Evolutionary conservation across 1,140 invertebrate species (phyloP).

Genomic region (Brachionus koreanus): DNA sequence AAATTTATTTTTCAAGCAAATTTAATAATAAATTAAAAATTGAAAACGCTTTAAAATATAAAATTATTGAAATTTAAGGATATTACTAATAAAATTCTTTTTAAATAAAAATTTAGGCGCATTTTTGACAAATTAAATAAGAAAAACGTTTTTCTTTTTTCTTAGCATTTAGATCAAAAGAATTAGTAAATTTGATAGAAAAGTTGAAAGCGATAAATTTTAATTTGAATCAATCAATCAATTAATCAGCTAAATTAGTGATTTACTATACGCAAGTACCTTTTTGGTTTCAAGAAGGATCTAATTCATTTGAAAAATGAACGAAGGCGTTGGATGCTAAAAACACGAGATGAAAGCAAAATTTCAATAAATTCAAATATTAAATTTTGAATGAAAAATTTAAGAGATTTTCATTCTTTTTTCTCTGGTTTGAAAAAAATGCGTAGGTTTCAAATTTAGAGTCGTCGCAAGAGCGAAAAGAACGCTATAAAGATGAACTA

Average conservation of each 20-base stretch:
- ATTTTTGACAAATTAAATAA: no score
- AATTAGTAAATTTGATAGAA: no score
- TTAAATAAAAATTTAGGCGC: no score
- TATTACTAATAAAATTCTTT: no score
- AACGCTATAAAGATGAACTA: background rate
- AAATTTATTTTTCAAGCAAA: no score
- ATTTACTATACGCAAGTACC: background rate
- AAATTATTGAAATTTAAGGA: no score
- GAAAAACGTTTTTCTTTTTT: no score
- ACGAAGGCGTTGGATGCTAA: background rate
- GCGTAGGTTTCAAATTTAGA: background rate
- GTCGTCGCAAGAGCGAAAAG: background rate
- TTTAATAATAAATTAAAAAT: no score
- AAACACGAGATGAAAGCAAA: background rate
- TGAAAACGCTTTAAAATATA: no score
- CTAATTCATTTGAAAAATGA: background rate
- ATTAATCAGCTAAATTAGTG: no score
- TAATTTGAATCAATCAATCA: background rate
- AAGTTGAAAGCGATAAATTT: background rate
- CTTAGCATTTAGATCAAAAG: no score
- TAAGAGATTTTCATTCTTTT: background rate
- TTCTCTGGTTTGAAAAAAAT: background rate
- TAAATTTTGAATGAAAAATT: slow-evolving; percentile 6
- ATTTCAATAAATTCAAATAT: slow-evolving; percentile 1
- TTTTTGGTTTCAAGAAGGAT: background rate